These are phyloP conservation scores for Corythoichthys haematopterus DNA, from an alignment of 2,113 vertebrate species.

Conservation along the genomic window DNA sequence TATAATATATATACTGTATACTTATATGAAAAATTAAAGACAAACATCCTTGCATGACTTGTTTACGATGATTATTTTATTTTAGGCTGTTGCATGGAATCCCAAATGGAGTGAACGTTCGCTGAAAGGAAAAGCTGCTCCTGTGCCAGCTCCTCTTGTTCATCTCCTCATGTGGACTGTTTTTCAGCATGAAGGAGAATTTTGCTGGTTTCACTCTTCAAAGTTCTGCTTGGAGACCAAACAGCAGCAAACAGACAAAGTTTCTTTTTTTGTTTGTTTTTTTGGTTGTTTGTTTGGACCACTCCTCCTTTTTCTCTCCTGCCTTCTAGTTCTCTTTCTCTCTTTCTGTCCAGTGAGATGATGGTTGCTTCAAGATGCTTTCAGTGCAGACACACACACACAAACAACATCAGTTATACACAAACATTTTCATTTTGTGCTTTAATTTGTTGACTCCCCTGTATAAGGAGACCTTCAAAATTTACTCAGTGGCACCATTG, in stretches of 20 bases:
- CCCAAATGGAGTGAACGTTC: background rate
- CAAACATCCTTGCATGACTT: background rate
- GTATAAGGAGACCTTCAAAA: background rate
- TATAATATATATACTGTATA: no score
- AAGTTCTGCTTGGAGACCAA: constrained; percentile 8
- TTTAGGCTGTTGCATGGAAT: constrained; percentile 57
- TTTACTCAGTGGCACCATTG: background rate
- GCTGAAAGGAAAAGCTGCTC: background rate
- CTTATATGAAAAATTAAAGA: no score
- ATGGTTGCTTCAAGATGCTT: constrained; percentile 16
- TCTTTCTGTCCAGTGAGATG: constrained; percentile 39
- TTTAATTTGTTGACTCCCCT: background rate
- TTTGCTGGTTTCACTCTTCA: background rate
- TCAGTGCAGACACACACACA: constrained; percentile 15
- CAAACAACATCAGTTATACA: background rate
- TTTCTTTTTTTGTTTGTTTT: background rate
- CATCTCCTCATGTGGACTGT: background rate
- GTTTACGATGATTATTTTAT: background rate
- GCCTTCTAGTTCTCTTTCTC: constrained; percentile 35
- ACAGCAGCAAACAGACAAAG: constrained; percentile 4
- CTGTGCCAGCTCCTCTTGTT: constrained; percentile 17
- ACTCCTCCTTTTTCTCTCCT: constrained; percentile 47
- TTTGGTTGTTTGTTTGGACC: constrained; percentile 58
- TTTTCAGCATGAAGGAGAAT: background rate
- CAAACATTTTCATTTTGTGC: background rate